Conservation (phyloP, 2,113 vertebrate species). For the Gopherus flavomarginatus region DNA sequence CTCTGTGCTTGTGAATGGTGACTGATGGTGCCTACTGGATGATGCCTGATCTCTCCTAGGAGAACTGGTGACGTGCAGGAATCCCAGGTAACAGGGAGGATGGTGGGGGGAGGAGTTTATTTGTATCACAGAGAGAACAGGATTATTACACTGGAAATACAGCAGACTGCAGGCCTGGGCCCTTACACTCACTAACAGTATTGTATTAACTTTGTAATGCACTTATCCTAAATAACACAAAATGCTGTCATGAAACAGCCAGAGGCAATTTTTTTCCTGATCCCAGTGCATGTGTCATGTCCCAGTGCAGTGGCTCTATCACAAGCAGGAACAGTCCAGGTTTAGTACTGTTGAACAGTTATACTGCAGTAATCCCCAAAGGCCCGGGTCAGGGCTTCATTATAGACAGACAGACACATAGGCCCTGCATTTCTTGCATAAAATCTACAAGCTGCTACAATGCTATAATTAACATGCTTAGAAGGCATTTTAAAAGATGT, state of each 20-base stretch:
- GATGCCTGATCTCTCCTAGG: background rate
- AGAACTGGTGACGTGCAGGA: background rate
- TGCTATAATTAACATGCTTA: background rate
- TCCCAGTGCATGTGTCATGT: background rate
- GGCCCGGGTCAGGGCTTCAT: background rate
- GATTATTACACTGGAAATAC: background rate
- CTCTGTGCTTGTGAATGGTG: background rate
- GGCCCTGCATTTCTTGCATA: background rate
- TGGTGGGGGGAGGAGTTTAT: background rate
- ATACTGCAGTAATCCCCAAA: background rate
- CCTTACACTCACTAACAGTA: background rate
- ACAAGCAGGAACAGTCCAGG: background rate
- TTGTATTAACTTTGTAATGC: background rate
- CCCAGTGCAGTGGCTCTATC: background rate
- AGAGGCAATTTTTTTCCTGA: background rate
- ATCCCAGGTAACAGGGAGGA: background rate
- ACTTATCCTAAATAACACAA: background rate
- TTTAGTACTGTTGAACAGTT: constrained; percentile 9
- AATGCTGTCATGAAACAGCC: background rate
- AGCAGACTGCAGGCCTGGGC: background rate
- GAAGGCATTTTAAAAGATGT: background rate
- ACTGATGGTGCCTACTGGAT: background rate
- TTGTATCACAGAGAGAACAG: background rate
- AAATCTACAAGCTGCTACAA: background rate
- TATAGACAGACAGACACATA: background rate